A percentile compares a stretch with the other conserved stretches of the same genome.
These are phyloP conservation scores for Oncorhynchus nerka DNA, from an alignment of 2,113 vertebrate species.

Conservation along the genomic window DNA sequence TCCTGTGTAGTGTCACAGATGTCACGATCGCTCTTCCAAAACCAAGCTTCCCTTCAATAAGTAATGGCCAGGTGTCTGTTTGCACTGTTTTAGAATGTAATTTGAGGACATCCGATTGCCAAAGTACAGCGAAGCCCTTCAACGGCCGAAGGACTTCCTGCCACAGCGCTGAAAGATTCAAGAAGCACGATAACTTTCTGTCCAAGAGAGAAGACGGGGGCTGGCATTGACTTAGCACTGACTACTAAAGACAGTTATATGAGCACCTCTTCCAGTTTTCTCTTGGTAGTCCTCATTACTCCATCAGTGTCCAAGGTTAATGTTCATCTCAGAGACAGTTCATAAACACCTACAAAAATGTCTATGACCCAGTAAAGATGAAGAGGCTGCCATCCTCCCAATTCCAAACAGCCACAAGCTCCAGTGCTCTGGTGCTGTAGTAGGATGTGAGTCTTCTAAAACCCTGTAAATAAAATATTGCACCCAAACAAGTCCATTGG, in stretches of 20 bases:
- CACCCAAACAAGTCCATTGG: background rate
- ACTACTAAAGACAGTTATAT: background rate
- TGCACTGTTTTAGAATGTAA: conserved; percentile 60
- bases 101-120: conserved; percentile 59
- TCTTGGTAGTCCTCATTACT: background rate
- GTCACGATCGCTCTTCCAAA: conserved; percentile 56
- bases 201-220: background rate
- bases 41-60: conserved; percentile 75
- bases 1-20: conserved; percentile 59
- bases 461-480: background rate
- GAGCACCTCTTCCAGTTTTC: background rate
- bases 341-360: no score
- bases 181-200: conserved; percentile 25
- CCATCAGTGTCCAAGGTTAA: no score
- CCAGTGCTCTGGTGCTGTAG: no score
- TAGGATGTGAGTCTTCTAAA: background rate
- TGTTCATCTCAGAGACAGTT: no score
- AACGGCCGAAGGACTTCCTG: conserved; percentile 39
- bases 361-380: no score
- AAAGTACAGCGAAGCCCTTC: conserved; percentile 45
- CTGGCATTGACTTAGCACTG: no score
- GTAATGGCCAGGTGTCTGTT: conserved; percentile 77
- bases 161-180: conserved; percentile 53
- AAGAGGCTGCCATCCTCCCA: no score
- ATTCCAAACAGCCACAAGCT: no score